These are phyloP conservation scores for Watsonalla cultraria DNA, from an alignment of 2,888 invertebrate genomes.

Conservation along the genomic window DNA sequence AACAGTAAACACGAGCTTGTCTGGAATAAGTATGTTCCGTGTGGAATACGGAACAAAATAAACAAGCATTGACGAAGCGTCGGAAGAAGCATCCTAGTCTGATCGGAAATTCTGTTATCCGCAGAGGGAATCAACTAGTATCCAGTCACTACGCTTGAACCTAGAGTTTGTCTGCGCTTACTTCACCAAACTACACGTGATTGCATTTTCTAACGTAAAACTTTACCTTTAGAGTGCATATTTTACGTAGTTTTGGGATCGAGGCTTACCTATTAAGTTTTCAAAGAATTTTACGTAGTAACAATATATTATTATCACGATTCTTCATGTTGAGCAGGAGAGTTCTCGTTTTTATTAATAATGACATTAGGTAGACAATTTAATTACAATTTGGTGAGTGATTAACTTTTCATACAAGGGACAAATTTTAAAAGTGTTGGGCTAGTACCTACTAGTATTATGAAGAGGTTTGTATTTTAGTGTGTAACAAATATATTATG, in stretches of 20 bases:
- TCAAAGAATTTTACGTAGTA: too few relatives aligned
- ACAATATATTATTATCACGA: too few relatives aligned
- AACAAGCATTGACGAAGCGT: slow-evolving; percentile 44
- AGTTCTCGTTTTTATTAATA: too few relatives aligned
- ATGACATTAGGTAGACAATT: too few relatives aligned
- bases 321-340: too few relatives aligned
- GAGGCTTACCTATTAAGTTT: not conserved
- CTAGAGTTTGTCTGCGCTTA: slow-evolving; percentile 43
- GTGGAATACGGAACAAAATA: slow-evolving; percentile 38
- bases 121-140: slow-evolving; percentile 67
- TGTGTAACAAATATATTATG: too few relatives aligned
- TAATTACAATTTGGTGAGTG: too few relatives aligned
- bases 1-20: not conserved
- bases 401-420: too few relatives aligned
- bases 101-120: slow-evolving; percentile 71
- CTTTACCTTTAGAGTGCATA: slow-evolving; percentile 57
- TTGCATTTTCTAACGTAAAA: slow-evolving; percentile 57
- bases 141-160: slow-evolving; percentile 42
- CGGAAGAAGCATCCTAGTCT: slow-evolving; percentile 45
- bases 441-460: too few relatives aligned
- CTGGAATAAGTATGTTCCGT: slow-evolving; percentile 24
- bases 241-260: slow-evolving; percentile 35
- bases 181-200: slow-evolving; percentile 50
- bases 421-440: too few relatives aligned
- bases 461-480: too few relatives aligned